Evolutionary conservation across 2,888 invertebrate species (phyloP), one percentile per base, ranked within the genome.

Genomic region (Nasonia oneida): DNA sequence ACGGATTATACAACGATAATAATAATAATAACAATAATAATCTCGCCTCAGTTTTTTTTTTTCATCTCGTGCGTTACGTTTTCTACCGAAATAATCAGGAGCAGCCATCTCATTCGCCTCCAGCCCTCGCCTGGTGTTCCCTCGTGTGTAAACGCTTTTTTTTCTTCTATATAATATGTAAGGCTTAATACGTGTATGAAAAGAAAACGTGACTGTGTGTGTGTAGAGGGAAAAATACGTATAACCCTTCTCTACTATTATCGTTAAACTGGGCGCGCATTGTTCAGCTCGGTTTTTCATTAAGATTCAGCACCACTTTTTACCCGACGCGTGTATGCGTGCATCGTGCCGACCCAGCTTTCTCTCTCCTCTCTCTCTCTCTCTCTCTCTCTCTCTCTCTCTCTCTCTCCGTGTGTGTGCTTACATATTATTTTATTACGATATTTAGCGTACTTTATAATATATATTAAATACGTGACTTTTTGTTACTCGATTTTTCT

Each of bases 401-500:
- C 64, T 78, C 29, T 3, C 23, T 39, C 8, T 78, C n/a, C 39
- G 14, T 47, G 33, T 67, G 33, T 10, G 37, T 57, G 47, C 15
- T 18, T 76, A 53, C 53, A 78, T 67, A 29, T 79, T 47, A 47
- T 47, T 23, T 37, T 14, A 3, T 37, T 3, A 37, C 4, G 29
- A 37, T 37, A 37, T 14, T 18, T 77, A 23, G 39, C 61, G 14
- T 64, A 53, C 71, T 3, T 37, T 37, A 8, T 53, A 39, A 71
- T 71, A 37, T 42, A 37, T 33, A 53, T 71, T 50, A 70, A 79
- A 57, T 39, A 50, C 29, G 47, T 71, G 77, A 61, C 77, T 77
- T 37, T 77, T 47, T 47, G 61, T 77, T 61, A 39, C 12, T 14
- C 23, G 61, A n/a, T 37, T 61, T 64, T 53, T 67, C 61, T 70